These are phyloP conservation scores for Pholis gunnellus DNA, from an alignment of 2,113 vertebrate genomes.

Conservation along the genomic window DNA sequence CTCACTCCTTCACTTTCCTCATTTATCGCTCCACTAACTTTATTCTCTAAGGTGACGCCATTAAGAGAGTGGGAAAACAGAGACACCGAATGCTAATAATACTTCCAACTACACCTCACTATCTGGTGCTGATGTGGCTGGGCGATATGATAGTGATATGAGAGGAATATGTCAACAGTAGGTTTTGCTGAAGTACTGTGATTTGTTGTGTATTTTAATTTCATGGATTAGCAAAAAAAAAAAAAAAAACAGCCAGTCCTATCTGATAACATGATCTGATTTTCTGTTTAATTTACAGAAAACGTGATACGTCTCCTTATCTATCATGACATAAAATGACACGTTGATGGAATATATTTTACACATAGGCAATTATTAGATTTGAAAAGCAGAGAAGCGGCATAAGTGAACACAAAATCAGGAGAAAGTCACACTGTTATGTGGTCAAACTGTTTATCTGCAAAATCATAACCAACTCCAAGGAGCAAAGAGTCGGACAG, in stretches of 20 bases:
- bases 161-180: not conserved
- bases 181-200: not conserved
- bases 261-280: not conserved
- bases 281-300: not conserved
- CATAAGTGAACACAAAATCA: conserved; percentile 15
- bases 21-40: not conserved
- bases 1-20: conserved; percentile 63
- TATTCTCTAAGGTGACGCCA: not conserved
- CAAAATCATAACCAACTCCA: conserved; percentile 15
- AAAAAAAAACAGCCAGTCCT: not conserved
- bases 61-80: not conserved
- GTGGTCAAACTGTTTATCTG: conserved; percentile 23
- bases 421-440: conserved; percentile 31
- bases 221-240: not conserved
- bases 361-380: not conserved
- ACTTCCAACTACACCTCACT: not conserved
- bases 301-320: not conserved
- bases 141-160: not conserved
- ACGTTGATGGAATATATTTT: not conserved
- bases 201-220: not conserved
- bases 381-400: conserved; percentile 42
- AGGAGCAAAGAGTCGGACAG: not conserved
- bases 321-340: not conserved
- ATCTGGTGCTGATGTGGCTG: not conserved
- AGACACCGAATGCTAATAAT: not conserved